Conservation (phyloP, 2,797 vertebrate species). For the Cynodonichthys magdalenae region DNA sequence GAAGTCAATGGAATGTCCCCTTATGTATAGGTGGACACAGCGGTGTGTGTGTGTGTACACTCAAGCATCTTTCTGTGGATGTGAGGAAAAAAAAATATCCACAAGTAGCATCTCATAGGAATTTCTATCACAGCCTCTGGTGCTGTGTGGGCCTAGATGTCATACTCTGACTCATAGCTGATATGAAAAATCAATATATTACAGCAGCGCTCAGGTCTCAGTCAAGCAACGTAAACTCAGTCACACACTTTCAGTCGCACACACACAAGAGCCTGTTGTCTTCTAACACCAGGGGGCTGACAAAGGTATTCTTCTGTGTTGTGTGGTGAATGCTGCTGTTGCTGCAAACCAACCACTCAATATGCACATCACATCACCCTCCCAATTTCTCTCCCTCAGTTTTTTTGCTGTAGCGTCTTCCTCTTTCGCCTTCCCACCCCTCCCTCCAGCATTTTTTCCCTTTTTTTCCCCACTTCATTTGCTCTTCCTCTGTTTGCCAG, state of each 20-base stretch:
- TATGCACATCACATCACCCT: constrained; percentile 62
- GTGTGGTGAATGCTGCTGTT: constrained; percentile 58
- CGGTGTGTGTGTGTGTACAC: not conserved
- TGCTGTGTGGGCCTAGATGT: constrained; percentile 30
- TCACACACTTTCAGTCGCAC: constrained; percentile 15
- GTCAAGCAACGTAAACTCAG: constrained; percentile 30
- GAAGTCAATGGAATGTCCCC: no score
- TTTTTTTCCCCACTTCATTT: constrained; percentile 5
- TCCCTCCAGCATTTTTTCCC: constrained; percentile 24
- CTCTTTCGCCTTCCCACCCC: constrained; percentile 23
- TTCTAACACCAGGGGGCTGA: constrained; percentile 53
- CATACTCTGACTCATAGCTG: constrained; percentile 49
- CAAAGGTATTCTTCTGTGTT: constrained; percentile 52
- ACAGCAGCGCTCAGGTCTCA: constrained; percentile 53
- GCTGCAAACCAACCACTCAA: constrained; percentile 65
- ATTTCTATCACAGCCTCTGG: constrained; percentile 26
- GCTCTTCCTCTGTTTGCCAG: not conserved
- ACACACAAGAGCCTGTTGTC: constrained; percentile 39
- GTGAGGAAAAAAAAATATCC: constrained; percentile 20
- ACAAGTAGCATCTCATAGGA: constrained; percentile 19
- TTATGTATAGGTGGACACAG: no score
- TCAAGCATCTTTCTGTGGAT: not conserved
- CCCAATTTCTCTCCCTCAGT: constrained; percentile 52
- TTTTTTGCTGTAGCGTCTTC: constrained; percentile 39
- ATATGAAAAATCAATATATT: constrained; percentile 49